Conservation (phyloP, 2,797 vertebrate species). For the Streptopelia turtur region DNA sequence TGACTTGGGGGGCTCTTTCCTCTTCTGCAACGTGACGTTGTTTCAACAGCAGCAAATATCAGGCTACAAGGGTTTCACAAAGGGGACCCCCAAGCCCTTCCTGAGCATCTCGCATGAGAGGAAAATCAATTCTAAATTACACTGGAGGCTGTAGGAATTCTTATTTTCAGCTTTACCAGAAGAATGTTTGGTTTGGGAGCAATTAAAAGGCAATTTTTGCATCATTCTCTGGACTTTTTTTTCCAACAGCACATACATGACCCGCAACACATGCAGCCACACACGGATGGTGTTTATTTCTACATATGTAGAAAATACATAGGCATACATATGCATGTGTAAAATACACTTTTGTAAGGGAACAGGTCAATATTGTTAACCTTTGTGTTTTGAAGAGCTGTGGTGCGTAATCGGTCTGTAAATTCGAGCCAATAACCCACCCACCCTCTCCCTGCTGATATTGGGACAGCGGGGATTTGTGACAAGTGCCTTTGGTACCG, state of each 20-base stretch:
- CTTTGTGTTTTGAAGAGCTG: background rate
- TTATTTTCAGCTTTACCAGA: accelerated
- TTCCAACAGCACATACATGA: background rate
- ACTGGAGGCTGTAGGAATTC: background rate
- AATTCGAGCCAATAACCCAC: background rate
- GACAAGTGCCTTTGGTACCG: background rate
- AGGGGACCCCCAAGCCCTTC: background rate
- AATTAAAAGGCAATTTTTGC: background rate
- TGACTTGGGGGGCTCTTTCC: background rate
- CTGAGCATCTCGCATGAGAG: background rate
- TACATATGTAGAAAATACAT: accelerated
- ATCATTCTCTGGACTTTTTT: background rate
- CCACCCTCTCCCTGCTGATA: background rate
- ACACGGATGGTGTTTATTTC: background rate
- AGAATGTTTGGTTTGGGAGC: background rate
- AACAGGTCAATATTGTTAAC: background rate
- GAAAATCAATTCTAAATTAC: background rate
- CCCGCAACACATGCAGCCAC: background rate
- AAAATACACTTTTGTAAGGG: background rate
- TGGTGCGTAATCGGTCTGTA: background rate
- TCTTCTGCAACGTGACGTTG: accelerated
- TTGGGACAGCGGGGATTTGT: background rate
- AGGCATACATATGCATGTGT: background rate
- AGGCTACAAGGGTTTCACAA: background rate
- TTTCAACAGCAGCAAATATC: background rate